These are phyloP conservation scores for Bubalus kerabau DNA, from an alignment of 2,113 vertebrate species.

Conservation along the genomic window DNA sequence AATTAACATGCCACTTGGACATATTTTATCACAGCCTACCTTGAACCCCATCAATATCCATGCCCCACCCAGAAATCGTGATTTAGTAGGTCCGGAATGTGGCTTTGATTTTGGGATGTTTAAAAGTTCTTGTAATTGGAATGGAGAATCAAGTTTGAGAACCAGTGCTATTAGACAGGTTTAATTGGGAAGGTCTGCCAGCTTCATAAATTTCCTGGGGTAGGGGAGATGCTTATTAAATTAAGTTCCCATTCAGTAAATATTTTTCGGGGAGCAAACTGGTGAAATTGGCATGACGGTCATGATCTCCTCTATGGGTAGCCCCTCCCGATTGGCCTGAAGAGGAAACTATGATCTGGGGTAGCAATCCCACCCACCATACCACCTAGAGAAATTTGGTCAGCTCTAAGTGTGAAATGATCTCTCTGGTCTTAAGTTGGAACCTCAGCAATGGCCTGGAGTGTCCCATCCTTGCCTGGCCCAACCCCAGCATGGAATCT, in stretches of 20 bases:
- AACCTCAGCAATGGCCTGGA: neutral
- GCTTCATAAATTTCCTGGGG: neutral
- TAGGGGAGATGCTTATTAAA: neutral
- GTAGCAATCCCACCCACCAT: fast-evolving
- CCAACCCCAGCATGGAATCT: neutral
- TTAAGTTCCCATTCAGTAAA: neutral
- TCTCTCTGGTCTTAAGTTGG: neutral
- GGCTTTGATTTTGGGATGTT: neutral
- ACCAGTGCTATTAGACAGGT: neutral
- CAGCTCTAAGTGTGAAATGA: no score
- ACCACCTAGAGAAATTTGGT: no score
- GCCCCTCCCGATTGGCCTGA: fast-evolving
- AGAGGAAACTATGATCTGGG: neutral
- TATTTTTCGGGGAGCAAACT: neutral
- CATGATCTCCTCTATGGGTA: neutral
- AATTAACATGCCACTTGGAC: neutral
- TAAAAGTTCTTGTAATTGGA: neutral
- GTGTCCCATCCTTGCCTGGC: neutral
- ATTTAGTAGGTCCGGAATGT: neutral
- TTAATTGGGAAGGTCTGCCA: neutral
- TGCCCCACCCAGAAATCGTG: neutral
- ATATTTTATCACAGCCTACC: neutral
- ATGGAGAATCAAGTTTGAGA: neutral
- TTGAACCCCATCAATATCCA: neutral
- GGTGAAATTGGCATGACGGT: neutral